Base-by-base conservation (phyloP, 2,888 invertebrate genomes). In the Mamestra brassicae region DNA sequence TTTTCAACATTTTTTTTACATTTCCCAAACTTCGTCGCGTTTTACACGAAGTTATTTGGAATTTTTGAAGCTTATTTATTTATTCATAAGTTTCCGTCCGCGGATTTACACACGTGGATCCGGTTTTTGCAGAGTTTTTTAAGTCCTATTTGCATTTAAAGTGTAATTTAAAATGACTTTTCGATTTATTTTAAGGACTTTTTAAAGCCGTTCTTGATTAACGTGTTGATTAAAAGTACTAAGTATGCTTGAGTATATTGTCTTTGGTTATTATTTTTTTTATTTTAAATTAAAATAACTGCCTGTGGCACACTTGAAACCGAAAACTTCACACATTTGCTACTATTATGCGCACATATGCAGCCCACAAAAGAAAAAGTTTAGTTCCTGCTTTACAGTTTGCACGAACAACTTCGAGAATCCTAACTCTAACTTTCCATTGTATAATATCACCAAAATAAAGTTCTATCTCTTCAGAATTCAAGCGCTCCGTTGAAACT, bases 21-120 rank as follows among this genome's bases (percentile, higher is more conserved):
- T 34, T 83, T 89, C 83, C 65, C 63, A 67, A 85, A 88, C 82
- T 83, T 80, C 70, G 76, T 71, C 77, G 85, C 83, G 76, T 87
- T 88, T 86, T 71, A 73, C 78, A 84, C 82, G 71, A 86, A 85
- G 82, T 85, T 88, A 78, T 85, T 77, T 81, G 66, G 64, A 71
- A 68, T 83, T 83, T 87, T 86, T 69, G 34, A 76, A 76, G 74
- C 71, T 78, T 87, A 83, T 83, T 86, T 78, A 77, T 80, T 77
- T 86, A 87, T 86, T 84, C 83, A 85, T 78, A 82, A 85, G 79
- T 80, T 79, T 71, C 47, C 64, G 52, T 71, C 73, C 64, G 78
- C 67, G 62, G 74, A 63, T 84, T 71, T 63, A 66, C 80, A 72
- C 69, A 81, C 81, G 76, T 78, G 79, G 67, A 76, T 78, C 66